Percentiles rank a stretch among this genome's conserved stretches.
Evolutionary conservation across 2,113 vertebrate species (phyloP).

Genomic region (Sylvia atricapilla): DNA sequence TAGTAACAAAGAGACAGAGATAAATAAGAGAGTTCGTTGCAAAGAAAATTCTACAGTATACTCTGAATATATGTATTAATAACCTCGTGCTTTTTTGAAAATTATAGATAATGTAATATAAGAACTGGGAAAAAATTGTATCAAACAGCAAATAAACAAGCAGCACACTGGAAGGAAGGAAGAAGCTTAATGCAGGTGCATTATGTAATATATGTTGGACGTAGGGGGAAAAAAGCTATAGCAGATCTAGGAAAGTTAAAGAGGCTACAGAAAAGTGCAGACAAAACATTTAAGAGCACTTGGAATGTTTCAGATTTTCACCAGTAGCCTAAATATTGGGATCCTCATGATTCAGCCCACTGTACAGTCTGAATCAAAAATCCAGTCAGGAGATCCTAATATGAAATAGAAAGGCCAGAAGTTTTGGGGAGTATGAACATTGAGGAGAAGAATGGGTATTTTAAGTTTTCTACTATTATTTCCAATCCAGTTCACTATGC

Average conservation of each 20-base stretch:
- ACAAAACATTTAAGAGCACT: not conserved
- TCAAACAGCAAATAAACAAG: not conserved
- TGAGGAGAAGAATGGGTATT: not conserved
- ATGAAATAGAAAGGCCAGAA: not conserved
- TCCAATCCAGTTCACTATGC: not conserved
- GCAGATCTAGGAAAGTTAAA: not conserved
- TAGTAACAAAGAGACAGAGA: not conserved
- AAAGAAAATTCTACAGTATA: not conserved
- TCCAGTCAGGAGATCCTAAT: not conserved
- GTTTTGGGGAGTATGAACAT: not conserved
- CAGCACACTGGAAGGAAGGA: not conserved
- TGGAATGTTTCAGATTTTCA: not conserved
- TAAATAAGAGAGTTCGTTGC: not conserved
- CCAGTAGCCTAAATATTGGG: not conserved
- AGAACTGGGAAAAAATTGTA: not conserved
- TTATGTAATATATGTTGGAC: not conserved
- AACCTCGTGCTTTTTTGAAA: not conserved
- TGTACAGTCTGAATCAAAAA: not conserved
- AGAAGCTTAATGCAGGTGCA: not conserved
- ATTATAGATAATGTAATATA: not conserved
- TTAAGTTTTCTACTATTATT: not conserved
- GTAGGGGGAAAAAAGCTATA: not conserved
- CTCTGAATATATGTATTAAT: not conserved
- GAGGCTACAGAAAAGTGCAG: not conserved
- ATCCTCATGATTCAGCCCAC: not conserved